Evolutionary conservation across 1,140 invertebrate genomes (phyloP).

Genomic region (Andricus grossulariae): DNA sequence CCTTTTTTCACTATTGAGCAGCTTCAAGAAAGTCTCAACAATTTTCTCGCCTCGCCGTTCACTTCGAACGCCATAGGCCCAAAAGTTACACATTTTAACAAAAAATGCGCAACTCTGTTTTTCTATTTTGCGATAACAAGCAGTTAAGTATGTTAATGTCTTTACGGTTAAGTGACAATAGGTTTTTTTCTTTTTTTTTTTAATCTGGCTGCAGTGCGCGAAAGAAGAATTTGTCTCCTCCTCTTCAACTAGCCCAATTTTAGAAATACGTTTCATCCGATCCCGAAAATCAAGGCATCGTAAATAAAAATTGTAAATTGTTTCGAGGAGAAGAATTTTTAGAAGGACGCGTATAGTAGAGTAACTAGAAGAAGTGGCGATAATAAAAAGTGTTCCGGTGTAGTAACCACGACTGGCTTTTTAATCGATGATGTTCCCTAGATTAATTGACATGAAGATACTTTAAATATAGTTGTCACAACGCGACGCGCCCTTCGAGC

Average conservation of each 20-base stretch:
- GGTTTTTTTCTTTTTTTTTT: neutral
- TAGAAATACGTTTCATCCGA: no score
- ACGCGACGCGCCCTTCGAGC: conserved; percentile 40
- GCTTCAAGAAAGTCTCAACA: conserved; percentile 27
- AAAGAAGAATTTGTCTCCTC: neutral
- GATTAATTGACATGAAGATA: conserved; percentile 83
- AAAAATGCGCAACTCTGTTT: conserved; percentile 10
- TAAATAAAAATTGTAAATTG: neutral
- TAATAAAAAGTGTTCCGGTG: conserved; percentile 45
- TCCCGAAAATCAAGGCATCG: no score
- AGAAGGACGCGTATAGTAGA: conserved; percentile 29
- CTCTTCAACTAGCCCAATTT: neutral
- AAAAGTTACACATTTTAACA: conserved; percentile 21
- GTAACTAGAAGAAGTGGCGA: conserved; percentile 37
- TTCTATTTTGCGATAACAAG: conserved; percentile 14
- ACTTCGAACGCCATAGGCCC: conserved; percentile 12
- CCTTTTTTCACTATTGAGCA: conserved; percentile 8
- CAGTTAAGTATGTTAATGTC: neutral
- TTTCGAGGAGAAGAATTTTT: neutral
- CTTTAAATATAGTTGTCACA: conserved; percentile 60
- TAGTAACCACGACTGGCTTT: conserved; percentile 34
- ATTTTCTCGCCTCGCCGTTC: neutral
- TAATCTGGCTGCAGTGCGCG: neutral
- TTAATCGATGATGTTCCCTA: conserved; percentile 78
- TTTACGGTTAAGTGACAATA: neutral